Base-by-base conservation (phyloP, 2,888 invertebrate genomes). In the Cantharis rustica region DNA sequence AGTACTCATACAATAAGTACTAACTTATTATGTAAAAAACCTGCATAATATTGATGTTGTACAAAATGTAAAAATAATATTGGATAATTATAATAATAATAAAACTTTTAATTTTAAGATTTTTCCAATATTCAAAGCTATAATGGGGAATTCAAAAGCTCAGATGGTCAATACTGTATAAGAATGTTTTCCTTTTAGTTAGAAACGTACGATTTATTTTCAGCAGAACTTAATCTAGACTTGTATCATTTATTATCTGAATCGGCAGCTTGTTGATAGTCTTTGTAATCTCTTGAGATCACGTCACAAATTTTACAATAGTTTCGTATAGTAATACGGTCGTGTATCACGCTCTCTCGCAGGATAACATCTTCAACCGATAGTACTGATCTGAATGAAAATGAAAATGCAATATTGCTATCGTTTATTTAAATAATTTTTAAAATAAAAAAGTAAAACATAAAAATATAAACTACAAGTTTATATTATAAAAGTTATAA, bases 191-290 rank as follows among this genome's bases (percentile, higher is more conserved):
- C 20, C 64, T 64, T 64, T 64, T 64, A 64, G 17, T 64, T 16
- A 16, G 20, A 26, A 69, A 16, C 11, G 31, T 23, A 23, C 16
- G 26, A 68, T 68, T 27, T 31, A 27, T 69, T 69, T 68, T 20
- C 16, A 26, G 1, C 31, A 26, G 69, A 72, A 70, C 31, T 61
- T 76, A 76, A 76, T 76, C 64, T 66, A n/a, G 68, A 16, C 27
- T 70, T 73, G 72, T 16, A 61, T 69, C 76, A 76, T 76, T 76
- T 76, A 76, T 76, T 76, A 72, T 73, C 72, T 70, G 64, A 16
- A 70, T 70, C 76, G 72, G 69, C 72, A 73, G 71, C 69, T 76
- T 69, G 76, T 16, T 69, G 72, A 76, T 76, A 76, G 76, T 76
- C 64, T 66, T 71, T 70, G 74, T 69, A 26, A 23, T 76, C 72